phyloP scores from a whole-genome alignment of 2,888 invertebrate genomes.

The Drosophila mayaguana region DNA sequence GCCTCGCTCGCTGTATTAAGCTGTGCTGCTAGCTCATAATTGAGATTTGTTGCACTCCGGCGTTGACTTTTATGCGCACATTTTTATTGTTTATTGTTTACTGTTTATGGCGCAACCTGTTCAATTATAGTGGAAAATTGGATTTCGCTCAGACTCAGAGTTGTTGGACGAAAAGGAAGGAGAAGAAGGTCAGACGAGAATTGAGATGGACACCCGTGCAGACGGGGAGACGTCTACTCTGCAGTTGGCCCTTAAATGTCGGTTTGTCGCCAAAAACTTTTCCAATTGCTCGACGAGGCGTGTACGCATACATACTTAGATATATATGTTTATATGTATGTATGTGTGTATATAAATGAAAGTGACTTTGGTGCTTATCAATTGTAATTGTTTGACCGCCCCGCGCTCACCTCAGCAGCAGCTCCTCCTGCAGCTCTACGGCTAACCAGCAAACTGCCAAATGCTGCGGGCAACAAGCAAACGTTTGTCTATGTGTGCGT shows the following conservation, averaged over 20 bases:
- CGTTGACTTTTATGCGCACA: slow-evolving; percentile 72
- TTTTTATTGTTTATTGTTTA: slow-evolving; percentile 65
- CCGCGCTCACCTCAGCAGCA: slow-evolving; percentile 9
- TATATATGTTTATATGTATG: not conserved
- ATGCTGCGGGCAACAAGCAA: slow-evolving; percentile 68
- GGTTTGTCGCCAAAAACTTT: slow-evolving; percentile 55
- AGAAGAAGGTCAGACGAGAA: slow-evolving; percentile 29
- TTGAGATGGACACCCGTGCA: not conserved
- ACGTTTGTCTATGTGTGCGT: slow-evolving; percentile 11
- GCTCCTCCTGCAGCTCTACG: not conserved
- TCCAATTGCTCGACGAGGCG: slow-evolving; percentile 58
- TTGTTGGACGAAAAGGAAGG: not conserved
- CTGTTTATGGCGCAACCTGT: slow-evolving; percentile 74
- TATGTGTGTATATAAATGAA: slow-evolving; percentile 53
- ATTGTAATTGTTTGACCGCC: slow-evolving; percentile 70
- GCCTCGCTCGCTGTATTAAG: slow-evolving; percentile 35
- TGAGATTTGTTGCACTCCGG: slow-evolving; percentile 75
- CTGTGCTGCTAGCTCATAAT: slow-evolving; percentile 60
- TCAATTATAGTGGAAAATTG: slow-evolving; percentile 77
- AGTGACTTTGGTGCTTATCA: slow-evolving; percentile 79
- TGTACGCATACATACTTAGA: slow-evolving; percentile 24
- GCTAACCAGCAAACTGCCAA: slow-evolving; percentile 46
- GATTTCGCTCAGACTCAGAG: slow-evolving; percentile 46
- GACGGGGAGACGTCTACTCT: not conserved
- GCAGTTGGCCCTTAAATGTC: slow-evolving; percentile 34